Evolutionary conservation across 2,797 vertebrate species (phyloP), one percentile per base, ranked within the genome.

Genomic region (Megalops cyprinoides): DNA sequence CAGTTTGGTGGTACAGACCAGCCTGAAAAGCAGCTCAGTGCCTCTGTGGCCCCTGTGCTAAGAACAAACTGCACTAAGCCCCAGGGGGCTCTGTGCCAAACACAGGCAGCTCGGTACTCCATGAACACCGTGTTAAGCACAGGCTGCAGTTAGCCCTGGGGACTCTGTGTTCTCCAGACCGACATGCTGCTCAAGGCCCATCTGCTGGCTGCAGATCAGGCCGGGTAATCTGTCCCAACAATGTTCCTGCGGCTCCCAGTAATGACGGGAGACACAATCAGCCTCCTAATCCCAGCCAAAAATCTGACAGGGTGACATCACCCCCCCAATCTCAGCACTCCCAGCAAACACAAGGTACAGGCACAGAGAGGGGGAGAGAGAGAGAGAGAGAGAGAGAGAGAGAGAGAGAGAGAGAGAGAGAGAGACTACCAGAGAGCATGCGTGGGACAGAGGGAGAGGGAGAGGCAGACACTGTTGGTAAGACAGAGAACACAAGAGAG

Each of bases 281-380:
- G 31, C 25, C 25, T 75, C 49, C 25, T 39, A 37, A 55, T 55
- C 49, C 34, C 15, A 18, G 74, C 28, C 49, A 56, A 58, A 77
- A 55, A 39, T 42, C 51, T 23, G 6, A 58, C 51, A 42, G 14
- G 53, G 14, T 77, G 75, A 77, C 75, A 77, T 77, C 75, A 77
- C 8, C 51, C 6, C 3, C 14, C 20, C 69, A 15, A n/a, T 42
- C 37, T 37, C 42, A 3, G 2, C 69, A 9, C 4, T 15, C 12
- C n/a, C n/a, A n/a, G n/a, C 9, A 18, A 65, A 34, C 60, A 34
- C 60, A 34, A n/a, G 60, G 9, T 4, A 65, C 28, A 34, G 60
- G 60, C 60, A 34, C 60, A 14, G 28, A 15, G 12, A 1, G 18
- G 15, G 14, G 3, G 34, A 62, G 34, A 4, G 28, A 25, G 28